These are phyloP conservation scores for Scelioninae gen. 1 DNA, from an alignment of 2,888 invertebrate species.

Conservation along the genomic window DNA sequence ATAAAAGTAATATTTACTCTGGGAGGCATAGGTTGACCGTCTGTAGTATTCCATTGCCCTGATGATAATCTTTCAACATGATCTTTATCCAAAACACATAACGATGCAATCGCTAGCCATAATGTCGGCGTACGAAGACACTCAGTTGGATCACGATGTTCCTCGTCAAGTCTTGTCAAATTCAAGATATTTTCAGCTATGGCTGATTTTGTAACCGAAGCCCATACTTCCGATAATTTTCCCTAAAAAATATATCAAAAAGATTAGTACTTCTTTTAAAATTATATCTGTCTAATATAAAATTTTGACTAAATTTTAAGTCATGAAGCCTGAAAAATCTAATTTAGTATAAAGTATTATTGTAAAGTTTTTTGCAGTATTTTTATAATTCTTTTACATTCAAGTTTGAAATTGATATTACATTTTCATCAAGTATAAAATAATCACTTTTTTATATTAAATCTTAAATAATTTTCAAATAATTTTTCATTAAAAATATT, in stretches of 20 bases:
- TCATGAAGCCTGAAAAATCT: background rate
- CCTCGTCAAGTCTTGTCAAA: constrained; percentile 92
- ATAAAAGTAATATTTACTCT: constrained; percentile 79
- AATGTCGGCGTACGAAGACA: constrained; percentile 93
- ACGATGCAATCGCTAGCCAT: constrained; percentile 96
- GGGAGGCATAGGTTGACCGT: constrained; percentile 86
- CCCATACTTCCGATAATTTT: constrained; percentile 93
- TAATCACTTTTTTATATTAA: no score
- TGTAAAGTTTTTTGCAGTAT: no score
- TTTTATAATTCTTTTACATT: no score
- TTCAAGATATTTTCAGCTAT: constrained; percentile 94
- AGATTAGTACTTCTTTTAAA: background rate
- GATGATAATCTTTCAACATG: constrained; percentile 93
- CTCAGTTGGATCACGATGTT: constrained; percentile 89
- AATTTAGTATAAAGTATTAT: no score
- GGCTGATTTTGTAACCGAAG: constrained; percentile 93
- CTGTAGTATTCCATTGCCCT: constrained; percentile 90
- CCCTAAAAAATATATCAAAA: constrained; percentile 86
- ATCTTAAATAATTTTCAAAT: no score
- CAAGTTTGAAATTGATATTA: no score
- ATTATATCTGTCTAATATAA: background rate
- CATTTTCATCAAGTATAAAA: no score
- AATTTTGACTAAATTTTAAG: background rate
- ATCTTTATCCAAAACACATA: constrained; percentile 96
- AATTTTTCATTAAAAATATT: constrained; percentile 76